A percentile compares a stretch with the other conserved stretches of the same genome.
Conservation (phyloP, 2,113 vertebrate genomes). For the Salminus brasiliensis region DNA sequence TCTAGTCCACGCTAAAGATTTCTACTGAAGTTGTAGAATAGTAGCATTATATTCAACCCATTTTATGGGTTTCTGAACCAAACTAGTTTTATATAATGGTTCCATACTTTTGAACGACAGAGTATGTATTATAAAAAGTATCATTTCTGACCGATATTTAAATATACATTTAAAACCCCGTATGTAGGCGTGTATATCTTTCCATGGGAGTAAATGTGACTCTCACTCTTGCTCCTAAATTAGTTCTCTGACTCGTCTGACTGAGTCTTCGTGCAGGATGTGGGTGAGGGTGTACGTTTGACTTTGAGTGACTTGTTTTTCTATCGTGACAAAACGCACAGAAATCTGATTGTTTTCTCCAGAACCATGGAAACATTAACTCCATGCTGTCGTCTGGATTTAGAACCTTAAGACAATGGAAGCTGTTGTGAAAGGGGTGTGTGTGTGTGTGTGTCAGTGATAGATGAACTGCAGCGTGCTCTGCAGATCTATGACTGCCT, state of each 20-base stretch:
- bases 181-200: not conserved
- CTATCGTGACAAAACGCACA: constrained; percentile 15
- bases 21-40: no score
- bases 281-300: constrained; percentile 15
- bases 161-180: not conserved
- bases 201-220: not conserved
- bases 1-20: no score
- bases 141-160: no score
- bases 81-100: no score
- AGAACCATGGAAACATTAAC: constrained; percentile 46
- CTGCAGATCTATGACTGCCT: constrained; percentile 54
- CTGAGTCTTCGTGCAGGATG: not conserved
- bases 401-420: constrained; percentile 36
- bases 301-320: constrained; percentile 37
- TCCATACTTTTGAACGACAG: no score
- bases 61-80: no score
- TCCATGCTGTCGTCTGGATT: constrained; percentile 39
- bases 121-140: no score
- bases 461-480: constrained; percentile 54
- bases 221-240: constrained; percentile 1
- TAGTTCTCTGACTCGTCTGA: constrained; percentile 11
- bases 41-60: no score
- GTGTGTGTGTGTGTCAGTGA: constrained; percentile 45
- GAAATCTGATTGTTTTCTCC: constrained; percentile 27
- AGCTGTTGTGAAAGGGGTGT: constrained; percentile 40